Evolutionary conservation across 2,113 vertebrate species (phyloP).

Genomic region (Eclectus roratus): DNA sequence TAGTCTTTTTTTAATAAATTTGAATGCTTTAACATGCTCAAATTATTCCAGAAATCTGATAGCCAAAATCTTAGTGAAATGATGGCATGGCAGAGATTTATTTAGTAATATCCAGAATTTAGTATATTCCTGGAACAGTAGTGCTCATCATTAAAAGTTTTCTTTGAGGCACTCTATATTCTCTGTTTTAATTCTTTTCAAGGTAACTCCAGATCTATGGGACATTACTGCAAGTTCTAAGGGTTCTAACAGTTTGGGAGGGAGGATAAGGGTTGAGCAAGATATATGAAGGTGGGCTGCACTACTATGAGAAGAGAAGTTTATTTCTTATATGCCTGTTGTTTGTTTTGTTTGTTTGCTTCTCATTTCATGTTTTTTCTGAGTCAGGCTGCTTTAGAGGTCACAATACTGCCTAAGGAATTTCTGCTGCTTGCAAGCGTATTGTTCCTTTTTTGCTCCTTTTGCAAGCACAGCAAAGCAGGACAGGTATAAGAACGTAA

Average conservation of each 20-base stretch:
- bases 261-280: not conserved
- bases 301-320: not conserved
- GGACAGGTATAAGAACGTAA: not conserved
- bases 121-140: not conserved
- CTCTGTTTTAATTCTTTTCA: not conserved
- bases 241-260: not conserved
- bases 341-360: not conserved
- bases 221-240: not conserved
- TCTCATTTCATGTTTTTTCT: not conserved
- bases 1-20: not conserved
- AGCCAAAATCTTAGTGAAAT: not conserved
- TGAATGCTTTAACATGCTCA: not conserved
- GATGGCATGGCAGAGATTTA: not conserved
- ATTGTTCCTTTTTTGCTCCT: not conserved
- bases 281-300: not conserved
- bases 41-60: not conserved
- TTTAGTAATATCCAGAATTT: not conserved
- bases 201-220: not conserved
- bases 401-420: not conserved
- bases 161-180: not conserved
- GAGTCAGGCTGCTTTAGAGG: not conserved
- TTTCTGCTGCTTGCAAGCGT: not conserved
- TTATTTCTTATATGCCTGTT: not conserved
- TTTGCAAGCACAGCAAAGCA: not conserved
- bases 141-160: not conserved